Conservation (phyloP, 1,140 invertebrate species). For the Neuroterus valhalla region DNA sequence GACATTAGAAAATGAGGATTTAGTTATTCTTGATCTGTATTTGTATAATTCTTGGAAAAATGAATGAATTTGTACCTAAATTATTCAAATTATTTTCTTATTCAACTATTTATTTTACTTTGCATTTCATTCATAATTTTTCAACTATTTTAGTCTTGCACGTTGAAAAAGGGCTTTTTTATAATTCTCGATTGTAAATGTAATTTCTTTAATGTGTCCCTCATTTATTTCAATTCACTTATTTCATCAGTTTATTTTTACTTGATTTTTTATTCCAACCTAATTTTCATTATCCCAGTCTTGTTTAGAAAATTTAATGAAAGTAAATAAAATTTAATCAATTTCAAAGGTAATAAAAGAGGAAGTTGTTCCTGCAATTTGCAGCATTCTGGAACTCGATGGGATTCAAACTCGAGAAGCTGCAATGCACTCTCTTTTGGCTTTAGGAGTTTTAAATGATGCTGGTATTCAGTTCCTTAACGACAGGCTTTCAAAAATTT, state of each 20-base stretch:
- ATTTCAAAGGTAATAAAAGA: conserved; percentile 78
- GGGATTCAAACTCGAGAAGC: conserved; percentile 74
- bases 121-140: too few species aligned
- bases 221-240: too few species aligned
- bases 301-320: not conserved
- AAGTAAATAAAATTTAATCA: not conserved
- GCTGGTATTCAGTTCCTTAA: conserved; percentile 70
- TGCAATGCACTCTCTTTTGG: conserved; percentile 81
- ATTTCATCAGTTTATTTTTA: too few species aligned
- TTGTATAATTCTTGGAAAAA: conserved; percentile 17
- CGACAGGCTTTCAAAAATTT: conserved; percentile 59
- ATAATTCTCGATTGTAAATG: too few species aligned
- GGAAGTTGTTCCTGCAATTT: conserved; percentile 80
- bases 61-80: conserved; percentile 11
- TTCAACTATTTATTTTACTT: too few species aligned
- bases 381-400: conserved; percentile 75
- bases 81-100: too few species aligned
- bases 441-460: conserved; percentile 86
- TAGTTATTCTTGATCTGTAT: conserved; percentile 15
- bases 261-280: too few species aligned
- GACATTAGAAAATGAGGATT: conserved; percentile 75
- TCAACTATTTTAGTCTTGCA: too few species aligned
- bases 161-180: too few species aligned
- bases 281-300: conserved; percentile 16
- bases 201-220: too few species aligned